Conservation (phyloP, 2,113 vertebrate genomes). For the Colius striatus region DNA sequence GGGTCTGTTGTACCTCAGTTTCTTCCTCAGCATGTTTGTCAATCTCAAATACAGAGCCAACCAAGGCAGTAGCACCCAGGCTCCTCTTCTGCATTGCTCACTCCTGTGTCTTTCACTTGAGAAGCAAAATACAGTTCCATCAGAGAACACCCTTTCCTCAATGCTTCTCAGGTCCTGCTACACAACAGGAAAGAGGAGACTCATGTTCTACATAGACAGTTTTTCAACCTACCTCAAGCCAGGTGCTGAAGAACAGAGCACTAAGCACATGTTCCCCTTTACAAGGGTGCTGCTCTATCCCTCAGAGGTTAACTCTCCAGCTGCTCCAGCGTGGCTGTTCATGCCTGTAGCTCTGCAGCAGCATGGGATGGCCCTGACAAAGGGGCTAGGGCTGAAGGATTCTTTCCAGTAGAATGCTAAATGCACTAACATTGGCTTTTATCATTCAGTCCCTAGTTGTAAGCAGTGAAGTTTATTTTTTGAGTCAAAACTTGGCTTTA, state of each 20-base stretch:
- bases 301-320: neutral
- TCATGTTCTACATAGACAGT: neutral
- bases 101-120: neutral
- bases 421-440: neutral
- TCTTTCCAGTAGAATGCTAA: neutral
- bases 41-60: neutral
- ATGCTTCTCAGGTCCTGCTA: neutral
- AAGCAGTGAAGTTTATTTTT: neutral
- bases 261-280: neutral
- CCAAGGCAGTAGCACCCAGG: neutral
- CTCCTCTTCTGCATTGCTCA: neutral
- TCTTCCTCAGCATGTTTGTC: neutral
- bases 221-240: neutral
- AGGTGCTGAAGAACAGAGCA: neutral
- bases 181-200: neutral
- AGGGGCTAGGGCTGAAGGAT: neutral
- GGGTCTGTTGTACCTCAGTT: neutral
- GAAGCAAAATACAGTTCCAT: neutral
- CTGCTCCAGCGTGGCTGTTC: neutral
- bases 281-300: neutral
- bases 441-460: neutral
- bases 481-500: neutral
- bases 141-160: neutral
- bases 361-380: neutral
- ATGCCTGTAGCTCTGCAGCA: neutral